Base-by-base conservation (phyloP, 2,113 vertebrate species). In the Limnothrissa miodon region DNA sequence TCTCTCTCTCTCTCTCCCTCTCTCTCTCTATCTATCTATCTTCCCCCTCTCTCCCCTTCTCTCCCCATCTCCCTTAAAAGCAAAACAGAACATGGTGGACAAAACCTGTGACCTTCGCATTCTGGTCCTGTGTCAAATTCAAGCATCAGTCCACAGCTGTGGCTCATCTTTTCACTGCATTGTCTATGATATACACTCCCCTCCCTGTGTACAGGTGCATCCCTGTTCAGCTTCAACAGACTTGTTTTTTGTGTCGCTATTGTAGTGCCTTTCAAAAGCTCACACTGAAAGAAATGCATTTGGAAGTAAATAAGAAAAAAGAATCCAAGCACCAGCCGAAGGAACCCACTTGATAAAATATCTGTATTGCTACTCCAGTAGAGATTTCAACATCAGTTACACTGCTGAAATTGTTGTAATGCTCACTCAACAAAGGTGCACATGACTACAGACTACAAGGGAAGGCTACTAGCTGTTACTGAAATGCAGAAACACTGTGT, bases 61-160 rank as follows among this genome's bases (percentile, higher is more conserved):
- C 53, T 44, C 45, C 19, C 78, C 79, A 39, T 36, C 4, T 29
- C 53, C 56, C 29, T 87, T 78, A 81, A 79, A 51, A 70, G 78
- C 48, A 84, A 78, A 82, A 83, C 56, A 81, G 44, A 88, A 53
- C 46, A 56, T 36, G 39, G 29, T 82, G 81, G 84, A 90, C 81
- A 89, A 88, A 89, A 82, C 82, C 85, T 86, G 70, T 80, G 86
- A 90, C 90, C 89, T 91, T 92, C 86, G 83, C 88, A 88, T 88
- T 93, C 84, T 90, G 82, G 88, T 91, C 86, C 88, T 87, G 85
- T 83, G 82, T 81, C 46, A 83, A 87, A 84, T 89, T 86, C 80
- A 86, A 85, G 80, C 87, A 87, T 86, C 82, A 87, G 13, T 87
- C 85, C 83, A 85, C 83, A 78, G 85, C 85, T 88, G 87, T 78